These are phyloP conservation scores for Hestina assimilis DNA, from an alignment of 1,140 invertebrate species.

Conservation along the genomic window DNA sequence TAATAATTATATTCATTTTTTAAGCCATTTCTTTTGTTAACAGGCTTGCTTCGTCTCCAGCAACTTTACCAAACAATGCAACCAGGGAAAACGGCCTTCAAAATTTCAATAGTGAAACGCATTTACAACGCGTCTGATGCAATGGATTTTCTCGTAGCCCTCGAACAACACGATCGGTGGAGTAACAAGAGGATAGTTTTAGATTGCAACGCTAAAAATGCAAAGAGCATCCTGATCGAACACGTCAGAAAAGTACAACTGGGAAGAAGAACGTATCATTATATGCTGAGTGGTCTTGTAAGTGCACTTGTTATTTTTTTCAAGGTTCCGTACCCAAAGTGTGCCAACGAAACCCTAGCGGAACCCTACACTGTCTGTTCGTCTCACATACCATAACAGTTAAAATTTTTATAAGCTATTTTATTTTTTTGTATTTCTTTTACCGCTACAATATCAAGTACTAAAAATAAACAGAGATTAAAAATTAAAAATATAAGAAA, in stretches of 20 bases:
- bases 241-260: slow-evolving; percentile 92
- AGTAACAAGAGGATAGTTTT: slow-evolving; percentile 92
- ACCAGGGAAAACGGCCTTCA: slow-evolving; percentile 88
- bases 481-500: no score
- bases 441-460: no score
- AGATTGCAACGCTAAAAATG: slow-evolving; percentile 92
- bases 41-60: slow-evolving; percentile 92
- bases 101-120: slow-evolving; percentile 90
- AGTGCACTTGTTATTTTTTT: slow-evolving; percentile 63
- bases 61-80: slow-evolving; percentile 92
- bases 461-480: no score
- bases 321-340: no score
- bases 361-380: no score
- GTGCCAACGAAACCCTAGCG: no score
- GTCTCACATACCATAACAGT: no score
- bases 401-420: no score
- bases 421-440: no score
- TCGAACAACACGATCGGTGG: slow-evolving; percentile 90
- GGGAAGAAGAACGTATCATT: slow-evolving; percentile 94
- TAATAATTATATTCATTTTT: no score
- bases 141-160: slow-evolving; percentile 87
- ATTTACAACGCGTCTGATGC: slow-evolving; percentile 89
- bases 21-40: not conserved
- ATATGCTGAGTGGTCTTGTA: slow-evolving; percentile 93
- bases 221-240: slow-evolving; percentile 92